Conservation (phyloP, 2,797 vertebrate genomes). For the Alectoris magna region DNA sequence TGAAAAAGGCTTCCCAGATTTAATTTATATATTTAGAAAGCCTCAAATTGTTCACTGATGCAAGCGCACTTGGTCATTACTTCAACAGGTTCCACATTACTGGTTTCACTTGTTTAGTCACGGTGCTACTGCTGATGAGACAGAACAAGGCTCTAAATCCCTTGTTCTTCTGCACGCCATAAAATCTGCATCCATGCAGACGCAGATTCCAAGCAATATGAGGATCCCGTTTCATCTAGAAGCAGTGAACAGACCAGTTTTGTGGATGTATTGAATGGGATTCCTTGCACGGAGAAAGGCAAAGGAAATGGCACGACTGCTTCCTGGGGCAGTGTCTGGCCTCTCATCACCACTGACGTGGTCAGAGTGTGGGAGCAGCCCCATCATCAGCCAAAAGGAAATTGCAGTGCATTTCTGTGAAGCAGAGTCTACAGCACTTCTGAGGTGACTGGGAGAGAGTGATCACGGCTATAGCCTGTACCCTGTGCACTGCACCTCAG, state of each 20-base stretch:
- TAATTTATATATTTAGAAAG: slow-evolving; percentile 53
- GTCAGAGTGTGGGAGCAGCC: neutral
- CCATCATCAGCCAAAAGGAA: neutral
- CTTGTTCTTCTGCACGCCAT: neutral
- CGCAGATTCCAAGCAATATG: neutral
- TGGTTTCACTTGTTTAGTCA: neutral
- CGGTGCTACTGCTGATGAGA: neutral
- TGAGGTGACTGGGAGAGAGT: neutral
- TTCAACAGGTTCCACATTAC: slow-evolving; percentile 5
- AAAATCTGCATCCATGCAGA: neutral
- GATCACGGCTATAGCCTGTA: neutral
- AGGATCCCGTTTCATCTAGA: neutral
- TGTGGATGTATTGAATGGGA: neutral
- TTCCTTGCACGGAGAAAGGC: neutral
- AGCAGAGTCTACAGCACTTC: neutral
- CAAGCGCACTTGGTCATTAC: slow-evolving; percentile 24
- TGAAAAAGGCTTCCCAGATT: slow-evolving; percentile 18
- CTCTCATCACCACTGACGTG: neutral
- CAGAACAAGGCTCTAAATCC: neutral
- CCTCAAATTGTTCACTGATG: slow-evolving; percentile 57
- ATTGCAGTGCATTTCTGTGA: neutral
- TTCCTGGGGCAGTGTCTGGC: neutral
- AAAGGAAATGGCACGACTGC: neutral
- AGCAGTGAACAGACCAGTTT: neutral
- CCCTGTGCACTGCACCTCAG: neutral